Base-by-base conservation (phyloP, 1,140 invertebrate genomes). In the Semibalanus balanoides region DNA sequence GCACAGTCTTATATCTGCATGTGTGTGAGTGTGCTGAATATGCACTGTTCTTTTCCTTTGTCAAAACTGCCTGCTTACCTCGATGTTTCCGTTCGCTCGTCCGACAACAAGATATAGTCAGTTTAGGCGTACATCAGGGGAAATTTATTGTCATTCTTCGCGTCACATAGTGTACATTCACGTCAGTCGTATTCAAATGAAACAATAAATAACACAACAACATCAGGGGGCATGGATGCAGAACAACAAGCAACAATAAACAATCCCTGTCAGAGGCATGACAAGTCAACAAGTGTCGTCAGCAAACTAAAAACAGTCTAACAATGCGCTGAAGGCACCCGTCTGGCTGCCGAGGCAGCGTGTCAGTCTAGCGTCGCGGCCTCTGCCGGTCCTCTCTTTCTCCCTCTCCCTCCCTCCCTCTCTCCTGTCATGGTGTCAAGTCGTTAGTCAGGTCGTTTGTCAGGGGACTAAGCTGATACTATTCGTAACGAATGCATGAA, bases 201-300 rank as follows among this genome's bases (percentile, higher is more conserved):
- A 64, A 25, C 51, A 64, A 64, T 64, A 64, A 64, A 64, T 64
- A 64, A 64, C 51, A 64, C 51, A 64, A 64, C 51, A 64, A 64
- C 51, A 64, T 64, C 51, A 25, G 51, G 51, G 51, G 51, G 11
- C 51, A 64, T 25, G 51, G 7, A 64, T 64, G 51, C 51, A 64
- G 51, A 64, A 64, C 51, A 64, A 64, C 51, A 64, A 19, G 51
- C 51, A 64, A 64, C 51, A 64, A 64, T 64, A 64, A 64, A 64
- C 51, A 64, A 64, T 64, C 51, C 51, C 51, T 64, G 51, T 64
- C 51, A 19, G 9, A 64, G 51, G 51, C 35, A 64, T 64, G 51
- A 25, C 51, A 64, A 64, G 51, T 64, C 51, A 64, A 64, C 51
- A 64, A 64, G 51, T 64, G 22, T 64, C 51, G 51, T 64, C 51